Evolutionary conservation across 2,797 vertebrate species (phyloP).

Genomic region (Synanceia verrucosa): DNA sequence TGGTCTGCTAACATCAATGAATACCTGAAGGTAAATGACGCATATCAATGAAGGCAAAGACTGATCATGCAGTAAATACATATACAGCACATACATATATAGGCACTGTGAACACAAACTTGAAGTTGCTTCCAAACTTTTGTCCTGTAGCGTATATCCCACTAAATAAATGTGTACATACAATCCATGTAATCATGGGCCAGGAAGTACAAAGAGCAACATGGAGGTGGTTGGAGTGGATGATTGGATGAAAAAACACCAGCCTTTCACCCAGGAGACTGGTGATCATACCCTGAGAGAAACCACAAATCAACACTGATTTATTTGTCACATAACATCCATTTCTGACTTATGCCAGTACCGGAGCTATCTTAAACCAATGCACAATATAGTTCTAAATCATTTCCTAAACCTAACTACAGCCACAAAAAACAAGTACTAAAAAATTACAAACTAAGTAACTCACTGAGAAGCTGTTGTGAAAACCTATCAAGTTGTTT

Average conservation of each 20-base stretch:
- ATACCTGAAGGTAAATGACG: too few species aligned
- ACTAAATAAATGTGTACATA: background rate
- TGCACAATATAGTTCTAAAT: too few species aligned
- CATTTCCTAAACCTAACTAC: background rate
- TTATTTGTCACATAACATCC: background rate
- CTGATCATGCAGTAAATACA: too few species aligned
- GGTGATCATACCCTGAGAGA: background rate
- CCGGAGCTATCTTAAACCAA: background rate
- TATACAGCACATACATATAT: too few species aligned
- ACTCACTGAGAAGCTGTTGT: background rate
- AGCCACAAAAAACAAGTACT: too few species aligned
- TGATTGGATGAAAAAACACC: background rate
- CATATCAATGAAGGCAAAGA: too few species aligned
- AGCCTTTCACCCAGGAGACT: background rate
- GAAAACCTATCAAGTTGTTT: background rate
- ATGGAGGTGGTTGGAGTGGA: background rate
- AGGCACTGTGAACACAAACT: too few species aligned
- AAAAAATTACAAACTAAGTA: too few species aligned
- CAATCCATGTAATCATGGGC: background rate
- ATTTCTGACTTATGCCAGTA: background rate
- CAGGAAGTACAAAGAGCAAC: background rate
- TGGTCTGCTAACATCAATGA: too few species aligned
- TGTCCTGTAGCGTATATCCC: background rate
- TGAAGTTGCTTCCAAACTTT: too few species aligned
- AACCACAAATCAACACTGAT: rapidly evolving